Base-by-base conservation (phyloP, 64 coral and sea anemone genomes). In the Actinia tenebrosa region DNA sequence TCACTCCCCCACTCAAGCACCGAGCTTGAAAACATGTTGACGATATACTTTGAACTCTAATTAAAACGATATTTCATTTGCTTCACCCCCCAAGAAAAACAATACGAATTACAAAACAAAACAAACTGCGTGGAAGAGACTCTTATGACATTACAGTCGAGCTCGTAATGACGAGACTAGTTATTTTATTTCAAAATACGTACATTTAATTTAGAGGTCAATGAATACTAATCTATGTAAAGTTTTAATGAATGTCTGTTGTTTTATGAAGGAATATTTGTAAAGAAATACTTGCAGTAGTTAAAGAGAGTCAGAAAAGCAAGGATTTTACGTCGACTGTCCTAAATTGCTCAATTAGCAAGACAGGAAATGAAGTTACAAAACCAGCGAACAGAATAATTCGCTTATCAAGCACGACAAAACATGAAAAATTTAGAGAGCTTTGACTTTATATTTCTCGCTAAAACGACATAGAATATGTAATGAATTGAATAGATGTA, bases 301-400 rank as follows among this genome's bases (percentile, higher is more conserved):
- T 75, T 42, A 42, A 30, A 75, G 69, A 75, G 69, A 75, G 69
- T 75, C 25, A 75, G 23, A 69, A 4, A 23, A 69, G 20, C n/a
- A 25, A 23, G 69, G 3, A 75, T 75, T 75, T 75, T 26, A 25
- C n/a, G 9, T n/a, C 64, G 4, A 37, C 25, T 13, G n/a, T 75
- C 7, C 10, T 75, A 75, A 58, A 75, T 26, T 75, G 69, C 69
- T 75, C 69, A 75, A 75, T 75, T 69, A 69, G n/a, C 69, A 37
- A 37, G 69, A 75, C 27, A 75, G 69, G 69, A 75, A 75, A 16
- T 11, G 25, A 75, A n/a, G 69, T 30, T 42, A 75, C 69, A 75
- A 75, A 75, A 25, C 69, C 25, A 75, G 3, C 69, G 4, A 13
- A 75, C 23, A 75, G 13, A 75, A 75, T 58, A 11, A 16, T 14